Percentiles rank a stretch among this genome's conserved stretches.
Evolutionary conservation across 2,888 invertebrate species (phyloP).

Genomic region (Drosophila multiciliata): DNA sequence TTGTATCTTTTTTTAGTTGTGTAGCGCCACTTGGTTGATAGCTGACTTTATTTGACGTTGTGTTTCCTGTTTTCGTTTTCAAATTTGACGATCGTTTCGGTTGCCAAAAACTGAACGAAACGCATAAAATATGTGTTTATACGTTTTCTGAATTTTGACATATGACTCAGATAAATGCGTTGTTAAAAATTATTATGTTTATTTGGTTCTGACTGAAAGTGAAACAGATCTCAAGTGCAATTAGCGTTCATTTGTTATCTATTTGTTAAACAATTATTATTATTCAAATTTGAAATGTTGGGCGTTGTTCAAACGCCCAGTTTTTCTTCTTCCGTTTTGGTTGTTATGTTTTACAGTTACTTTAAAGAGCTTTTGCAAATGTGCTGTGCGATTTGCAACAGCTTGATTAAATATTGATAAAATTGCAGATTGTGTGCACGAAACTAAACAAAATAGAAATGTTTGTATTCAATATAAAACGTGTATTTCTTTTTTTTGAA

Average conservation of each 20-base stretch:
- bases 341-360: neutral
- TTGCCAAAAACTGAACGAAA: slow-evolving; percentile 34
- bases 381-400: slow-evolving; percentile 31
- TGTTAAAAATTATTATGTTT: slow-evolving; percentile 5
- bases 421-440: slow-evolving; percentile 23
- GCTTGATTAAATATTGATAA: slow-evolving; percentile 71
- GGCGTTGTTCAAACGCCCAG: slow-evolving; percentile 46
- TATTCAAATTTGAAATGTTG: slow-evolving; percentile 35
- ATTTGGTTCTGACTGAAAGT: neutral
- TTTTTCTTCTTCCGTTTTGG: slow-evolving; percentile 1
- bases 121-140: slow-evolving; percentile 21
- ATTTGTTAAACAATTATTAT: slow-evolving; percentile 8
- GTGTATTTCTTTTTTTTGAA: slow-evolving; percentile 29
- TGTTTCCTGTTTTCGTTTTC: slow-evolving; percentile 34
- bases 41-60: slow-evolving; percentile 31
- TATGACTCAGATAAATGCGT: slow-evolving; percentile 55
- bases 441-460: slow-evolving; percentile 7
- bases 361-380: slow-evolving; percentile 9
- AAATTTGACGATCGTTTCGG: slow-evolving; percentile 13
- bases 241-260: slow-evolving; percentile 65
- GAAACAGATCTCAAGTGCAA: slow-evolving; percentile 57
- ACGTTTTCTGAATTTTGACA: slow-evolving; percentile 25
- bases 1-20: slow-evolving; percentile 12
- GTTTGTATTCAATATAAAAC: slow-evolving; percentile 20
- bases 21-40: slow-evolving; percentile 55